Evolutionary conservation across 2,888 invertebrate species (phyloP).

Genomic region (Sisyra nigra): DNA sequence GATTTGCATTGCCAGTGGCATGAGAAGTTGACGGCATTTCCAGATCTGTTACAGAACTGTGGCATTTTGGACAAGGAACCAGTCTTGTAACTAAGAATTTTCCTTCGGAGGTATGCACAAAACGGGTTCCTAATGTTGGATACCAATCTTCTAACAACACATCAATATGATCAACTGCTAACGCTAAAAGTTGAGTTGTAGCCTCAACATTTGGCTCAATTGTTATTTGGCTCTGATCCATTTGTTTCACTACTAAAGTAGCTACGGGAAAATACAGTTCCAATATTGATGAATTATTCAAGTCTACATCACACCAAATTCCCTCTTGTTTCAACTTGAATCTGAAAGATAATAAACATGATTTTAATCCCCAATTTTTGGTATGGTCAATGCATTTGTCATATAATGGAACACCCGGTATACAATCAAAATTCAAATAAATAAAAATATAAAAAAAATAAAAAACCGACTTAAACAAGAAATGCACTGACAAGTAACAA

Average conservation of each 20-base stretch:
- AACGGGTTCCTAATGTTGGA: constrained; percentile 87
- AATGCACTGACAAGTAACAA: no score
- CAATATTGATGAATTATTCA: constrained; percentile 62
- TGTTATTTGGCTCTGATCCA: constrained; percentile 31
- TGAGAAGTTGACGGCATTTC: constrained; percentile 17
- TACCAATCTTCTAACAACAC: constrained; percentile 96
- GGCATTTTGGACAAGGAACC: constrained; percentile 82
- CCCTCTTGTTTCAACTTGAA: constrained; percentile 70
- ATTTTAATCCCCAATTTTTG: neutral
- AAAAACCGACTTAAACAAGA: no score
- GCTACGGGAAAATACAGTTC: constrained; percentile 72
- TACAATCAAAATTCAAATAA: no score
- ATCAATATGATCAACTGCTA: constrained; percentile 91
- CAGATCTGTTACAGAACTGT: constrained; percentile 30
- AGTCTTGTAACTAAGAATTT: constrained; percentile 84
- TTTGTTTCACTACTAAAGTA: constrained; percentile 38
- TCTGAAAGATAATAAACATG: constrained; percentile 24
- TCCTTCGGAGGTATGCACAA: constrained; percentile 95
- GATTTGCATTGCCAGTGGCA: constrained; percentile 7
- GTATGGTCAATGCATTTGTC: no score
- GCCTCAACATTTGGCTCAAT: constrained; percentile 67
- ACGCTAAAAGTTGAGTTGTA: constrained; percentile 65
- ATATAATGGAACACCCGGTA: neutral
- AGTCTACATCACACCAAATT: constrained; percentile 69
- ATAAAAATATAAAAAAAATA: no score